Percentiles rank a stretch among this genome's conserved stretches.
phyloP scores from a whole-genome alignment of 2,797 vertebrate genomes.

The Brachyrhaphis roseni region DNA sequence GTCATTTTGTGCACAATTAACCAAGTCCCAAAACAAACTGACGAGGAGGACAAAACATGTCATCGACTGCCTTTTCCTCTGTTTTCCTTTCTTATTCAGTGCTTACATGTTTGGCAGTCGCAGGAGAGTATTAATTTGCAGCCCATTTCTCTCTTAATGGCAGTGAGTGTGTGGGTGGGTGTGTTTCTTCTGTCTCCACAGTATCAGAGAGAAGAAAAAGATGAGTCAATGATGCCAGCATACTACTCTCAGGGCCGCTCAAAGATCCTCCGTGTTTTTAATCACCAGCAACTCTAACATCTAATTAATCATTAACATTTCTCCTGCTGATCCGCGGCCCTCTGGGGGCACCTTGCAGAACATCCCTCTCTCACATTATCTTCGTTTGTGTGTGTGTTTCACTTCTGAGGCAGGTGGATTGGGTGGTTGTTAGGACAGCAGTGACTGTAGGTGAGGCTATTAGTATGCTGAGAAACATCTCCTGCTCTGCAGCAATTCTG shows the following conservation, averaged over 20 bases:
- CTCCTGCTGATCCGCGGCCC: slow-evolving; percentile 76
- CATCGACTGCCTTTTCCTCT: slow-evolving; percentile 14
- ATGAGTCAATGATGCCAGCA: slow-evolving; percentile 65
- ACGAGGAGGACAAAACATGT: slow-evolving; percentile 31
- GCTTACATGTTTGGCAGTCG: slow-evolving; percentile 67
- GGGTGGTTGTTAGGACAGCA: slow-evolving; percentile 29
- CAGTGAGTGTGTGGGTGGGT: slow-evolving; percentile 54
- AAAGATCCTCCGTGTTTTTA: slow-evolving; percentile 80
- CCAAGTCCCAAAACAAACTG: slow-evolving; percentile 21
- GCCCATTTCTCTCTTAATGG: slow-evolving; percentile 74
- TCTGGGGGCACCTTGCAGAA: slow-evolving; percentile 70
- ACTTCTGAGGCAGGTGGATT: slow-evolving; percentile 14
- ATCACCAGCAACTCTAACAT: slow-evolving; percentile 81
- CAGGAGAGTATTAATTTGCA: slow-evolving; percentile 75
- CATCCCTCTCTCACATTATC: slow-evolving; percentile 54
- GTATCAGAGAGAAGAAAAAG: slow-evolving; percentile 55
- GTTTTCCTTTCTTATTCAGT: slow-evolving; percentile 52
- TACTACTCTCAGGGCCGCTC: slow-evolving; percentile 69
- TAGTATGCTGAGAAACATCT: slow-evolving; percentile 20
- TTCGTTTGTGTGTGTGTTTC: slow-evolving; percentile 32
- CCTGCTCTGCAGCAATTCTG: slow-evolving; percentile 7
- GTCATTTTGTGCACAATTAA: slow-evolving; percentile 9
- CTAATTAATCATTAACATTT: slow-evolving; percentile 87
- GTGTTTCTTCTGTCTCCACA: slow-evolving; percentile 52
- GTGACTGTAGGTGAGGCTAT: slow-evolving; percentile 37